A percentile compares a stretch with the other conserved stretches of the same genome.
Evolutionary conservation across 2,888 invertebrate genomes (phyloP).

Genomic region (Ecliptopera silaceata): DNA sequence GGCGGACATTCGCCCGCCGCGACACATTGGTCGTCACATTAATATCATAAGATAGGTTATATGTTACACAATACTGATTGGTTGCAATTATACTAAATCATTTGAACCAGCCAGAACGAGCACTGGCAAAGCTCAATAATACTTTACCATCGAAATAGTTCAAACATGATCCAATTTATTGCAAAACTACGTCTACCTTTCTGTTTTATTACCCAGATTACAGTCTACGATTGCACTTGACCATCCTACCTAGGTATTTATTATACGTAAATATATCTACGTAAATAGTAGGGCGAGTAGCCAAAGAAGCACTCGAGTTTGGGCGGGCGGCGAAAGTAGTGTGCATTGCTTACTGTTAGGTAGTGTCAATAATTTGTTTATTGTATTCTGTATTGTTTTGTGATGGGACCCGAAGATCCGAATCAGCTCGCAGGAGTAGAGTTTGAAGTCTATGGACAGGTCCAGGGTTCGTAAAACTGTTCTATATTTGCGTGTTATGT

Average conservation of each 20-base stretch:
- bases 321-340: constrained; percentile 51
- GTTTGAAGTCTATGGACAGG: constrained; percentile 95
- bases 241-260: constrained; percentile 5
- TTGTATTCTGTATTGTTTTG: constrained; percentile 19
- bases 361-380: constrained; percentile 20
- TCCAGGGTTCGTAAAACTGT: constrained; percentile 86
- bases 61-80: too few species aligned
- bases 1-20: too few species aligned
- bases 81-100: not conserved
- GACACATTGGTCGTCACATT: too few species aligned
- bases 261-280: constrained; percentile 10
- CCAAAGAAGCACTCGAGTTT: constrained; percentile 52
- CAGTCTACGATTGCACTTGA: constrained; percentile 13
- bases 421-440: constrained; percentile 90
- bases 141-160: not conserved
- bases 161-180: not conserved
- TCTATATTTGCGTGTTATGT: too few species aligned
- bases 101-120: not conserved
- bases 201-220: constrained; percentile 15
- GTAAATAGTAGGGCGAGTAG: constrained; percentile 46
- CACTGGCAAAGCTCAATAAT: not conserved
- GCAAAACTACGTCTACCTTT: not conserved
- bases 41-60: too few species aligned
- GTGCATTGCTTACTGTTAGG: not conserved
- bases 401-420: constrained; percentile 83